Evolutionary conservation across 1,140 invertebrate species (phyloP), one percentile per base, ranked within the genome.

Genomic region (Plutomurus gul): DNA sequence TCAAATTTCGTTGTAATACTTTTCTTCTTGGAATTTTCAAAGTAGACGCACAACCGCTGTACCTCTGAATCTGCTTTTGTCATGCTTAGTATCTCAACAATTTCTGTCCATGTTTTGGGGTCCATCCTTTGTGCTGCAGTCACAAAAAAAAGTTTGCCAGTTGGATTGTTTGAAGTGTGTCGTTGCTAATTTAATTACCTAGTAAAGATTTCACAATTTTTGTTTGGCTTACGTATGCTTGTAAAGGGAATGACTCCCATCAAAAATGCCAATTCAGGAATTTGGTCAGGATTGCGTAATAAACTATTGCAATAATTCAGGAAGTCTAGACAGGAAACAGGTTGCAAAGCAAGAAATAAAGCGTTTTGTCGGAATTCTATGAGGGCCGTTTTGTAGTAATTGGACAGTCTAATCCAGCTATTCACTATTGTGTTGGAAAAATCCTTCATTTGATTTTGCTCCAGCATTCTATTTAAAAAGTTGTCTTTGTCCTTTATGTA

Each of bases 41-140:
- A 81, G 5, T 47, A 60, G 46, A 81, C 47, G 25, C 36, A 65
- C 13, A 81, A 27, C 11, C 47, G n/a, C 33, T 75, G 25, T 13
- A 81, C n/a, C 8, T 18, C 49, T 1, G 71, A 36, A 30, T 20
- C 20, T 30, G 43, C 33, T 7, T 43, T 43, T 18, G 70, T 71
- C 18, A 36, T 39, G 4, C 46, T 49, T 18, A 78, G 25, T 1
- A 76, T 20, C 4, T 65, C 18, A 13, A 73, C 43, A 18, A 82
- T 39, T 22, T 78, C 76, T 16, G 51, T 37, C 73, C 75, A 82
- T 4, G 73, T 77, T 37, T 43, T 20, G 0, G 74, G 75, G 20
- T 76, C 43, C 7, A 82, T 27, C 13, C 40, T 30, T 47, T 73
- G 76, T 22, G 80, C 80, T 81, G 10, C 10, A 6, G 10, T 30